Conservation (phyloP, 2,113 vertebrate species). For the Xenopus laevis region DNA sequence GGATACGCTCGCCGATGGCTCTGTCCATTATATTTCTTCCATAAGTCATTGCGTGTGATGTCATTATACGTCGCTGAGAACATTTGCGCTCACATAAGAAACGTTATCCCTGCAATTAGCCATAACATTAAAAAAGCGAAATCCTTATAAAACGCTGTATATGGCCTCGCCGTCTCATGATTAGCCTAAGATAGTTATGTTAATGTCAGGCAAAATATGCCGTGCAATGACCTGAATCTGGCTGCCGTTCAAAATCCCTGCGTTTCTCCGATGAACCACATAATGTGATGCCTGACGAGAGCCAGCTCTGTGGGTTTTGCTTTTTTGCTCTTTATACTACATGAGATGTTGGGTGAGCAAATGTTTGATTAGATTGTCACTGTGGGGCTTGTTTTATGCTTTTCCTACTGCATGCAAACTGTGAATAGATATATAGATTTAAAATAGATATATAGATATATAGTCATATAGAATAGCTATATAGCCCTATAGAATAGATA, state of each 20-base stretch:
- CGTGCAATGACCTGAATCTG: conserved; percentile 53
- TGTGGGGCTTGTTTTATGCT: conserved; percentile 5
- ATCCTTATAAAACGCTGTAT: conserved; percentile 53
- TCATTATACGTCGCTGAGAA: conserved; percentile 50
- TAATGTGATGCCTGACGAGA: conserved; percentile 49
- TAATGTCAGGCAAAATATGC: conserved; percentile 56
- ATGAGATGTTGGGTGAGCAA: conserved; percentile 21
- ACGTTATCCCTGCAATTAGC: conserved; percentile 52
- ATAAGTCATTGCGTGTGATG: conserved; percentile 28
- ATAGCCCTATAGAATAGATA: too few relatives aligned
- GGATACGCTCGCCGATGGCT: conserved; percentile 3
- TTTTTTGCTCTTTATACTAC: conserved; percentile 18
- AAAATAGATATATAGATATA: conserved; percentile 68
- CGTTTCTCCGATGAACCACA: conserved; percentile 47
- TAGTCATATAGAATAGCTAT: too few relatives aligned
- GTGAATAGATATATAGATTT: conserved; percentile 72
- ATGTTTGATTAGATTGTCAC: conserved; percentile 23
- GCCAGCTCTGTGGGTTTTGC: conserved; percentile 46
- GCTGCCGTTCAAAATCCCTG: conserved; percentile 52
- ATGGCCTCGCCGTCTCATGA: conserved; percentile 53
- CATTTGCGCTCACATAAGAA: conserved; percentile 57
- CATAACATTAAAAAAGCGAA: conserved; percentile 50
- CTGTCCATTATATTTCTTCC: conserved; percentile 19
- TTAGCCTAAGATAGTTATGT: conserved; percentile 49
- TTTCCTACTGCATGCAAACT: conserved; percentile 54